phyloP scores from a whole-genome alignment of 2,888 invertebrate species.

The Drosophila affinis region DNA sequence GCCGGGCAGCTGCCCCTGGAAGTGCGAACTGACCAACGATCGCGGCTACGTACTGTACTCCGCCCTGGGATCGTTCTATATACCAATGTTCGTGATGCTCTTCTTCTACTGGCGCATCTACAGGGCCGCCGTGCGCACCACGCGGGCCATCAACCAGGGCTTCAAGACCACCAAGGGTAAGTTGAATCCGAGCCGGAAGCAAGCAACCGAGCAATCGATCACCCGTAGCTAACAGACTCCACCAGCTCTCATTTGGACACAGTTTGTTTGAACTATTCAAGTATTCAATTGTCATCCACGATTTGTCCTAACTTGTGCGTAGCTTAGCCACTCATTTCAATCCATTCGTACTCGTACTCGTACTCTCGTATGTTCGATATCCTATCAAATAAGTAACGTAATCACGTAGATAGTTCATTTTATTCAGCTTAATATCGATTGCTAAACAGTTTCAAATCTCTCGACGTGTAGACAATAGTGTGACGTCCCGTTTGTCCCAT shows the following conservation, averaged over 20 bases:
- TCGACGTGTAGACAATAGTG: slow-evolving; percentile 72
- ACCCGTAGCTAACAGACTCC: slow-evolving; percentile 12
- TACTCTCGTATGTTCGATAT: slow-evolving; percentile 37
- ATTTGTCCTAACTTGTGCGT: slow-evolving; percentile 71
- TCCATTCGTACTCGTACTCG: slow-evolving; percentile 45
- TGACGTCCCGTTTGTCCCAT: slow-evolving; percentile 66
- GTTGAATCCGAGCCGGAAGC: slow-evolving; percentile 37
- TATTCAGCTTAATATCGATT: slow-evolving; percentile 64
- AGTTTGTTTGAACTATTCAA: slow-evolving; percentile 25
- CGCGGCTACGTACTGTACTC: slow-evolving; percentile 98
- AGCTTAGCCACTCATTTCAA: slow-evolving; percentile 62
- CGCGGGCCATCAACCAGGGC: slow-evolving; percentile 95
- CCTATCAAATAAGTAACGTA: slow-evolving; percentile 56
- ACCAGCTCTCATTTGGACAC: slow-evolving; percentile 54
- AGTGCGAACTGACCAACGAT: slow-evolving; percentile 96
- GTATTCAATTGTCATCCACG: slow-evolving; percentile 53
- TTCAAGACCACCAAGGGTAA: slow-evolving; percentile 93
- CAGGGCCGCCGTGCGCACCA: slow-evolving; percentile 95
- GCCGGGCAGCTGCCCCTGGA: slow-evolving; percentile 90
- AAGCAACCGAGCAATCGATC: too few relatives aligned
- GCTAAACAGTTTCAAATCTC: slow-evolving; percentile 62
- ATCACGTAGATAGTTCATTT: slow-evolving; percentile 73
- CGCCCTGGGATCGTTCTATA: slow-evolving; percentile 98
- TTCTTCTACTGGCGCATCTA: slow-evolving; percentile 99
- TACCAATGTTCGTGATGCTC: slow-evolving; percentile 98